Evolutionary conservation across 2,888 invertebrate genomes (phyloP).

Genomic region (Cryptus armator): DNA sequence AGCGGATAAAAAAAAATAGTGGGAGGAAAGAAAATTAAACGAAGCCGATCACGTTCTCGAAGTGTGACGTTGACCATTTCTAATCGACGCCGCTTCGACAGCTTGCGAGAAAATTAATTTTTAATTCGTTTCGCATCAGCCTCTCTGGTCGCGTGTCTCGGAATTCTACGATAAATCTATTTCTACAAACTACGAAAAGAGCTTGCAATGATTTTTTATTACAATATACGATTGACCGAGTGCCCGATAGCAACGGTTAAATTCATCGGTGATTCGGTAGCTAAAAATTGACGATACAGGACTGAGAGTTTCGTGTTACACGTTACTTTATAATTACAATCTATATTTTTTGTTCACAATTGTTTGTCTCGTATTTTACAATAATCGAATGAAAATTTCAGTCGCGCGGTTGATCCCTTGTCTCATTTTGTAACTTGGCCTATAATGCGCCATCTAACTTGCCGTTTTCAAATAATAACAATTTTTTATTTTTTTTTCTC

Average conservation of each 20-base stretch:
- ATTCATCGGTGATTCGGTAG: slow-evolving; percentile 13
- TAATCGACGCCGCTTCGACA: slow-evolving; percentile 15
- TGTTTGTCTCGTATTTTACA: slow-evolving; percentile 12
- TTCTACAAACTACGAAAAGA: slow-evolving; percentile 1
- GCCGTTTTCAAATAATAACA: slow-evolving; percentile 10
- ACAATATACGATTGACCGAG: not conserved
- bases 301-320: slow-evolving; percentile 48
- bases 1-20: not conserved
- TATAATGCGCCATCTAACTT: slow-evolving; percentile 24
- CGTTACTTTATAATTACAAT: slow-evolving; percentile 12
- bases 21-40: not conserved
- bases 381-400: slow-evolving; percentile 46
- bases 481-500: slow-evolving; percentile 8
- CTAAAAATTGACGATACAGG: slow-evolving; percentile 53
- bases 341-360: not conserved
- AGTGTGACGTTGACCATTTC: slow-evolving; percentile 15
- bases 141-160: not conserved
- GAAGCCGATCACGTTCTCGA: slow-evolving; percentile 8
- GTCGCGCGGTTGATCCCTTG: slow-evolving; percentile 64
- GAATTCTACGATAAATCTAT: not conserved
- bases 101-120: slow-evolving; percentile 25
- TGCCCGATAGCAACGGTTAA: not conserved
- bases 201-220: not conserved
- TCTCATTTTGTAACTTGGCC: slow-evolving; percentile 42
- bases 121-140: not conserved